Conservation (phyloP, 2,113 vertebrate genomes). For the Phaetusa simplex region DNA sequence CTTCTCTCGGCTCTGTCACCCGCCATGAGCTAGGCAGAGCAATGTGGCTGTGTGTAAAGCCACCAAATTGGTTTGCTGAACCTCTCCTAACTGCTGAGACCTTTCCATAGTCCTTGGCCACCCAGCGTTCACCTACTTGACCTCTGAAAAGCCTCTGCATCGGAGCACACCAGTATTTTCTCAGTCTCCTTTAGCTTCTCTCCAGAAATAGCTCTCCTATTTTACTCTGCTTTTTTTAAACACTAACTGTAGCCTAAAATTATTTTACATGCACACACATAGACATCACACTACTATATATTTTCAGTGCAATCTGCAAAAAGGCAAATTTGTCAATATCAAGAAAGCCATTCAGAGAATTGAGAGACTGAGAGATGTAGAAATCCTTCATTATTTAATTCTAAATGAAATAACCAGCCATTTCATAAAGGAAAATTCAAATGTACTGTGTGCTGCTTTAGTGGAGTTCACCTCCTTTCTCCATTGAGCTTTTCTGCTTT, state of each 20-base stretch:
- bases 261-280: not conserved
- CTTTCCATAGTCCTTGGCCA: not conserved
- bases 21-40: not conserved
- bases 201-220: not conserved
- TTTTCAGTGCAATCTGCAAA: not conserved
- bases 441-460: not conserved
- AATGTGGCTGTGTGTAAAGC: not conserved
- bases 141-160: not conserved
- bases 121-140: not conserved
- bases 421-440: not conserved
- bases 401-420: not conserved
- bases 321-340: not conserved
- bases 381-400: not conserved
- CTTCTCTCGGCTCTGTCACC: not conserved
- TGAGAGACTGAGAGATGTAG: not conserved
- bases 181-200: not conserved
- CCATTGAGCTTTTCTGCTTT: not conserved
- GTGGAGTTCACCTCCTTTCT: not conserved
- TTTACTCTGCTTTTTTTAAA: not conserved
- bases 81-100: not conserved
- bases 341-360: not conserved
- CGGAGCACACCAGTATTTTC: not conserved
- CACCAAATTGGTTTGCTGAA: not conserved
- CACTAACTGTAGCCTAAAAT: not conserved
- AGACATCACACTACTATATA: no score